Evolutionary conservation across 2,797 vertebrate species (phyloP).

Genomic region (Neopelma chrysocephalum): DNA sequence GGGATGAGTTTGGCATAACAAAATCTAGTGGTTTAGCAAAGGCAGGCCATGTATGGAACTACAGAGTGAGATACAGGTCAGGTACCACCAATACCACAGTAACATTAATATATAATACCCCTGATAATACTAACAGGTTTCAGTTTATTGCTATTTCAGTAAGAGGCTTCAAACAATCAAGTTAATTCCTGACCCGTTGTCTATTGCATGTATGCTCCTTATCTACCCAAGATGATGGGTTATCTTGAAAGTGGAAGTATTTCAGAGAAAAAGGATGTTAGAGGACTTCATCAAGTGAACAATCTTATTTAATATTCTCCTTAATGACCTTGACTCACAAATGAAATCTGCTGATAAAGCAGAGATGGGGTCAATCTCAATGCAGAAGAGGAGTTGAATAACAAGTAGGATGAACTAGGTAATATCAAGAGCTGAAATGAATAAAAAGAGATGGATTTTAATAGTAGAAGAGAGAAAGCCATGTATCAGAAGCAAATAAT

Average conservation of each 20-base stretch:
- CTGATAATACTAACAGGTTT: neutral
- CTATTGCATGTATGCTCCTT: neutral
- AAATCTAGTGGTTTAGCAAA: neutral
- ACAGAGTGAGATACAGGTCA: neutral
- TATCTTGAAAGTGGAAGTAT: constrained; percentile 34
- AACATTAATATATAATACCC: neutral
- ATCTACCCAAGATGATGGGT: neutral
- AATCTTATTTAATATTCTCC: constrained; percentile 51
- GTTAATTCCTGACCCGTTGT: neutral
- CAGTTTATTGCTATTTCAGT: neutral
- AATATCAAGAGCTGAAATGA: neutral
- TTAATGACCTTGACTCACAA: constrained; percentile 14
- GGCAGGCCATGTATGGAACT: neutral
- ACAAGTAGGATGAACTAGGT: constrained; percentile 7
- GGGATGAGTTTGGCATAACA: neutral
- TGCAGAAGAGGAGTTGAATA: constrained; percentile 22
- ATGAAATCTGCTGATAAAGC: constrained; percentile 50
- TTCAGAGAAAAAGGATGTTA: constrained; percentile 40
- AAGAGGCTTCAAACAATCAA: neutral
- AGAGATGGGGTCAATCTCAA: constrained; percentile 41
- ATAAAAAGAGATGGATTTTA: constrained; percentile 20
- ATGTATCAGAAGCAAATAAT: neutral
- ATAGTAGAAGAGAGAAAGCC: constrained; percentile 28
- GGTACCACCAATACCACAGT: neutral
- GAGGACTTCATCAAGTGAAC: constrained; percentile 49